Conservation (phyloP, 2,113 vertebrate species). For the Tursiops truncatus region DNA sequence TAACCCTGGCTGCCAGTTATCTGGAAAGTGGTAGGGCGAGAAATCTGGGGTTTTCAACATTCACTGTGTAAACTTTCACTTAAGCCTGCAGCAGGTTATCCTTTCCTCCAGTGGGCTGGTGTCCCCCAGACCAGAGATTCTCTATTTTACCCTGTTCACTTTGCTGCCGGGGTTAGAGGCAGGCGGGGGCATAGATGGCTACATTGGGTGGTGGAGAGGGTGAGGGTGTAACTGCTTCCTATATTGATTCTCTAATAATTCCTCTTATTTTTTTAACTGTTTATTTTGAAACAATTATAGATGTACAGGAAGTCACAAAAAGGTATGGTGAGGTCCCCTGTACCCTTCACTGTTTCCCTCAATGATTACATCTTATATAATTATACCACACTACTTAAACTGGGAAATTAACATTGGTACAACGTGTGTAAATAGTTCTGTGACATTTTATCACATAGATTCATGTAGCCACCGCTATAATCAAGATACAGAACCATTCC, state of each 20-base stretch:
- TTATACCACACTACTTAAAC: neutral
- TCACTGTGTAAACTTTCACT: neutral
- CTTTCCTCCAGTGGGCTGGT: neutral
- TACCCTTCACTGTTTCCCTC: neutral
- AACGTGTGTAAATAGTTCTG: neutral
- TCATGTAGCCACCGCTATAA: neutral
- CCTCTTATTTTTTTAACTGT: neutral
- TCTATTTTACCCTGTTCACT: neutral
- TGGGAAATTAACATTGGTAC: neutral
- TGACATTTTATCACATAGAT: neutral
- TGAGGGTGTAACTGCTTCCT: neutral
- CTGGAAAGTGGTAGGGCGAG: neutral
- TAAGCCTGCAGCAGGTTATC: neutral
- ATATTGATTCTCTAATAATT: neutral
- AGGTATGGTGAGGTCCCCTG: neutral
- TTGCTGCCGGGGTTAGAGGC: neutral
- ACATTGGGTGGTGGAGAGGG: no score
- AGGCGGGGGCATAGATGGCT: neutral
- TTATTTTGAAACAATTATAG: neutral
- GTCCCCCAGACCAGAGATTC: neutral
- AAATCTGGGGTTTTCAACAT: neutral
- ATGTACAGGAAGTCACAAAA: neutral
- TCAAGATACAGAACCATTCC: neutral
- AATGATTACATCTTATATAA: neutral
- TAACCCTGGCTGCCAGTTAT: neutral